Evolutionary conservation across 1,140 invertebrate species (phyloP).

Genomic region (Drosophila serrata): DNA sequence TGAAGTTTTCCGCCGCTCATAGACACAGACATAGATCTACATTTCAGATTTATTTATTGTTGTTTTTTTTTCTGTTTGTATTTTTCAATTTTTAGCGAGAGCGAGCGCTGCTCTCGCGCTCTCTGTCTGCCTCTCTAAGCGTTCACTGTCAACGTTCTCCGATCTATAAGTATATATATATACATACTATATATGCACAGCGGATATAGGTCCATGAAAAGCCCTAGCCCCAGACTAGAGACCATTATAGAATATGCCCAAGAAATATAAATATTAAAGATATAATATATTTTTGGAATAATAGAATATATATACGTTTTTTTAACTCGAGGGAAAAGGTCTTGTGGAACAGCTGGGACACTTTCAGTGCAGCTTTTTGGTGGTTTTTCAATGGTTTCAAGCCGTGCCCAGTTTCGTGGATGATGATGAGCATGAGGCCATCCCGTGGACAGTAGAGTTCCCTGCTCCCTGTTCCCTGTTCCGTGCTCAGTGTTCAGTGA

Average conservation of each 20-base stretch:
- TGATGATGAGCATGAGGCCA: conserved; percentile 3
- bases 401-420: conserved; percentile 4
- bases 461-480: background rate
- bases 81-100: conserved; percentile 6
- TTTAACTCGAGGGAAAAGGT: background rate
- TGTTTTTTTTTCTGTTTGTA: background rate
- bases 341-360: background rate
- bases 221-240: conserved; percentile 1
- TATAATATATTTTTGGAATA: background rate
- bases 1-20: conserved; percentile 63
- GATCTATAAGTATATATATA: background rate
- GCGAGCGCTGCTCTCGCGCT: conserved; percentile 10
- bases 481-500: conserved; percentile 14
- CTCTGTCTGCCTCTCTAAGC: background rate
- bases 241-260: background rate
- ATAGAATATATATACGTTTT: background rate
- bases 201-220: conserved; percentile 10
- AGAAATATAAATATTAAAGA: background rate
- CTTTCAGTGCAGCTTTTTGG: background rate
- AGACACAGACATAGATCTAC: conserved; percentile 34
- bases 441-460: background rate
- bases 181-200: background rate
- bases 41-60: conserved; percentile 13
- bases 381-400: background rate
- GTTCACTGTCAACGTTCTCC: conserved; percentile 24